Evolutionary conservation across 2,888 invertebrate genomes (phyloP), one percentile per base, ranked within the genome.

Genomic region (Xiphydria camelus): DNA sequence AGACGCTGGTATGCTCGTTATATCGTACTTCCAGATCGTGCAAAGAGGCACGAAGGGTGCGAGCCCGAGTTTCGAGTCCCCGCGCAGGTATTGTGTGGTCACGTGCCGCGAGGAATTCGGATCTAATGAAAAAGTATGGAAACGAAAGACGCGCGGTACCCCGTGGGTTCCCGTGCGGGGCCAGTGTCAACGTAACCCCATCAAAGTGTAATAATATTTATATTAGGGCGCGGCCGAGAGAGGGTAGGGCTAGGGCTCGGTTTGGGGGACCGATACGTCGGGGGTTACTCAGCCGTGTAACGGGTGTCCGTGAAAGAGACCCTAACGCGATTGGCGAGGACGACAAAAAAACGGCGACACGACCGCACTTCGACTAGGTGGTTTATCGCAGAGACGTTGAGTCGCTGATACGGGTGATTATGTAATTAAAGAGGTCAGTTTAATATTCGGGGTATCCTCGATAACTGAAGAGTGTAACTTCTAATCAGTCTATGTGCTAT

Each of bases 151-250:
- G 14, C 12, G 15, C 12, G 29, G 29, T 29, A 29, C 14, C n/a
- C 15, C 29, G 5, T 26, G 10, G 26, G 7, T 29, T 15, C 14
- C 29, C 9, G 29, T 39, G n/a, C 29, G 31, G 39, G 39, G 56
- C 68, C 68, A 68, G 68, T 73, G 70, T 72, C 74, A 70, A 68
- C 65, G 63, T 73, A 74, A 75, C 73, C 74, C 74, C 66, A 75
- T 75, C 74, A 73, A 75, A 73, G 68, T 73, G 73, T 74, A 75
- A 75, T 74, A 75, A 75, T 75, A 75, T 75, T 75, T 75, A 75
- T 75, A 75, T 75, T 73, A 74, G 72, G 72, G 71, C 62, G 68
- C 66, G 65, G 63, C 66, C 52, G 14, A n/a, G 51, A 56, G 59
- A 66, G 66, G 70, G 65, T 62, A 51, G 65, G 44, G 44, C 48